Conservation (phyloP, 2,797 vertebrate genomes). For the Sylvia borin region DNA sequence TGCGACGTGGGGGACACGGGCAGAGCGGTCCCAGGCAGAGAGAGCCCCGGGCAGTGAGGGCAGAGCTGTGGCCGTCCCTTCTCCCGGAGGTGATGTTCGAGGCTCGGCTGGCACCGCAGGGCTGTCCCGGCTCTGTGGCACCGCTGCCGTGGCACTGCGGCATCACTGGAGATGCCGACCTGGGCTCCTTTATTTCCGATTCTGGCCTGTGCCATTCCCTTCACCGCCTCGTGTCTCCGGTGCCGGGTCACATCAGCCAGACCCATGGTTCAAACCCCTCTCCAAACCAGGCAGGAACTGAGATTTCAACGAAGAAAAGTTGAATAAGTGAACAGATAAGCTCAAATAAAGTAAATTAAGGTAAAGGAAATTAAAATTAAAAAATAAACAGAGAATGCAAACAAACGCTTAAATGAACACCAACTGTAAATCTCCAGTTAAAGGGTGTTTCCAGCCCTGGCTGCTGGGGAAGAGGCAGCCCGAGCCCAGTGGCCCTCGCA, state of each 20-base stretch:
- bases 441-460: neutral
- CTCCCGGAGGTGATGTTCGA: neutral
- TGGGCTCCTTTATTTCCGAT: neutral
- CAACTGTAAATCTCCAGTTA: neutral
- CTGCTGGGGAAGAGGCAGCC: neutral
- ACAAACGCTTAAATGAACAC: fast-evolving
- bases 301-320: neutral
- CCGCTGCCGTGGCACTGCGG: neutral
- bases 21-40: neutral
- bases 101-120: neutral
- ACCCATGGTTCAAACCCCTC: neutral
- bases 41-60: neutral
- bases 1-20: fast-evolving
- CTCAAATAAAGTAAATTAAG: neutral
- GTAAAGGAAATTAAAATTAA: neutral
- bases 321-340: neutral
- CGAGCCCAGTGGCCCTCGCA: neutral
- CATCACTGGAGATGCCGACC: fast-evolving
- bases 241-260: fast-evolving
- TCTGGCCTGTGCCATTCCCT: neutral
- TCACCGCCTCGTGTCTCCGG: fast-evolving
- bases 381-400: neutral
- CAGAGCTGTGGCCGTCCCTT: neutral
- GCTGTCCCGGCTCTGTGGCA: neutral
- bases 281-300: neutral